These are phyloP conservation scores for Elephas maximus DNA, from an alignment of 2,113 vertebrate species.

Conservation along the genomic window DNA sequence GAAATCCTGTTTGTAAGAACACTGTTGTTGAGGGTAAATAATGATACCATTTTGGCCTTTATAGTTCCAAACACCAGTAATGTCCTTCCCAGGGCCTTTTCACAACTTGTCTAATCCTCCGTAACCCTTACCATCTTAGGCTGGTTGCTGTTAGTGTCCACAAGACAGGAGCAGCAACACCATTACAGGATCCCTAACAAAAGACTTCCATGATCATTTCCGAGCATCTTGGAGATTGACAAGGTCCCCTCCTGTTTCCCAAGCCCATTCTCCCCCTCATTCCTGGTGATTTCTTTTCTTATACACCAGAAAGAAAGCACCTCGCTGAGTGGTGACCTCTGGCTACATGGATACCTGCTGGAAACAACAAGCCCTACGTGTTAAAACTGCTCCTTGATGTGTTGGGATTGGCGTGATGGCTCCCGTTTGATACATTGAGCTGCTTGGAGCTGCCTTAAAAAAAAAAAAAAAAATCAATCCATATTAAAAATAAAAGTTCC, in stretches of 20 bases:
- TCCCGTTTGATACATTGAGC: conserved; percentile 87
- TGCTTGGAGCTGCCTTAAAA: conserved; percentile 84
- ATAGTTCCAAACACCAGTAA: conserved; percentile 81
- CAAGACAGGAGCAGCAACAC: conserved; percentile 87
- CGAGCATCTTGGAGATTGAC: conserved; percentile 90
- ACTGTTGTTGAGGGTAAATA: conserved; percentile 78
- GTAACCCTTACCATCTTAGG: conserved; percentile 79
- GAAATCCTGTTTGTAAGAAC: conserved; percentile 82
- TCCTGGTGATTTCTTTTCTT: conserved; percentile 91
- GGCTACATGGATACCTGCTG: conserved; percentile 86
- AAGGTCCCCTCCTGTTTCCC: conserved; percentile 90
- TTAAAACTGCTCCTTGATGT: conserved; percentile 87
- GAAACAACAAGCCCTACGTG: conserved; percentile 88
- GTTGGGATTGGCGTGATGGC: conserved; percentile 84
- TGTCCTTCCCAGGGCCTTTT: conserved; percentile 85
- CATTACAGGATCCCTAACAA: conserved; percentile 90
- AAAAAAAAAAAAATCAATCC: conserved; percentile 86
- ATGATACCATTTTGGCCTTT: conserved; percentile 82
- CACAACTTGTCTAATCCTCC: conserved; percentile 86
- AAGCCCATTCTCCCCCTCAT: conserved; percentile 87
- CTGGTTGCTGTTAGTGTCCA: conserved; percentile 86
- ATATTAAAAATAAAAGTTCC: conserved; percentile 90
- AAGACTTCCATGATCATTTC: conserved; percentile 90
- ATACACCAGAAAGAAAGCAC: conserved; percentile 90
- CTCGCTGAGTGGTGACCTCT: conserved; percentile 88